Conservation (phyloP, 2,888 invertebrate species). For the Xestoiulus laeticollis region DNA sequence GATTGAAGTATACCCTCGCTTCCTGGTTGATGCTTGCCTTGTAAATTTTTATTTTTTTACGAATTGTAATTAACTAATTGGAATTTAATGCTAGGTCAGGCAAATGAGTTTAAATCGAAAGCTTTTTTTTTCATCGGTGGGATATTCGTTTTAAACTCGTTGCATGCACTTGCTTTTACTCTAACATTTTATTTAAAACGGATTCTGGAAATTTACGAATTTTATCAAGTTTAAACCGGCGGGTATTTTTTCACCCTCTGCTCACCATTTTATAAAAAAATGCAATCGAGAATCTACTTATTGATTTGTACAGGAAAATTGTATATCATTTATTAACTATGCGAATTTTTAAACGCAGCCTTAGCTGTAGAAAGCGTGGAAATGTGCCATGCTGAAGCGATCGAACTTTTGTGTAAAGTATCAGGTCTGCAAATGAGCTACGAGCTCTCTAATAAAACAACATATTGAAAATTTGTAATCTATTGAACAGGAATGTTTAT, state of each 20-base stretch:
- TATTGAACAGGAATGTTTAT: background rate
- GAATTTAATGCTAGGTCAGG: background rate
- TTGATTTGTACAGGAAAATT: background rate
- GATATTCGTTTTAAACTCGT: background rate
- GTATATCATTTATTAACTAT: background rate
- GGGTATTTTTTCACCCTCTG: background rate
- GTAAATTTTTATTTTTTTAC: constrained; percentile 50
- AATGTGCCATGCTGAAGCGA: background rate
- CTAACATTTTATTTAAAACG: background rate
- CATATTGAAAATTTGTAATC: background rate
- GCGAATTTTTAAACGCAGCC: background rate
- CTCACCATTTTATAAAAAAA: background rate
- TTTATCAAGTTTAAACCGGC: background rate
- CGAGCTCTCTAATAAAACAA: background rate
- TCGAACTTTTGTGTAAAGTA: background rate
- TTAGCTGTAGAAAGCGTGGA: too few relatives aligned
- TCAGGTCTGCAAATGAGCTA: background rate
- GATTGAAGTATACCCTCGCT: background rate
- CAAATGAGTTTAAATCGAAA: background rate
- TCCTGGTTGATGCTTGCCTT: background rate
- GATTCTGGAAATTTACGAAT: background rate
- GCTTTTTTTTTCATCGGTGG: background rate
- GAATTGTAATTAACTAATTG: constrained; percentile 31
- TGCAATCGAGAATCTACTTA: background rate
- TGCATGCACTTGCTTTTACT: background rate